Conservation (phyloP, 2,888 invertebrate genomes). For the Pteria penguin region DNA sequence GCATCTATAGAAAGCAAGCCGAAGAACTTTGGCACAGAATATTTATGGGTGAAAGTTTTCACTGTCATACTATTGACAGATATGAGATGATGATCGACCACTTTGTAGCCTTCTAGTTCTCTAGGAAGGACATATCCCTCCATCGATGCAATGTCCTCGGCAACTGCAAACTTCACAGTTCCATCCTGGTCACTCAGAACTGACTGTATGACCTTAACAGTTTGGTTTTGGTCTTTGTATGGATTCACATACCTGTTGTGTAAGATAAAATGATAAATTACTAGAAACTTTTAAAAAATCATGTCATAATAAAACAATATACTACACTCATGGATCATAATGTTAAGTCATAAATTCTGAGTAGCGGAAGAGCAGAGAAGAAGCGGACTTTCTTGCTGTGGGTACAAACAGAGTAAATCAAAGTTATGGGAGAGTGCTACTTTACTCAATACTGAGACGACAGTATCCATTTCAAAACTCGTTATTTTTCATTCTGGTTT, state of each 20-base stretch:
- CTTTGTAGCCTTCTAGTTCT: slow-evolving; percentile 14
- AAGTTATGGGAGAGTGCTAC: too few relatives aligned
- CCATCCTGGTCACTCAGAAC: slow-evolving; percentile 62
- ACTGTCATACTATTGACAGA: slow-evolving; percentile 62
- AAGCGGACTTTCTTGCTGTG: too few relatives aligned
- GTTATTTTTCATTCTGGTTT: too few relatives aligned
- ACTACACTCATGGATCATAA: too few relatives aligned
- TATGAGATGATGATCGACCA: slow-evolving; percentile 29
- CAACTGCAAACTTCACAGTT: slow-evolving; percentile 54
- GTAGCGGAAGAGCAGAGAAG: too few relatives aligned
- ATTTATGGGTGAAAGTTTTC: slow-evolving; percentile 55
- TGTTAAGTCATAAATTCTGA: too few relatives aligned
- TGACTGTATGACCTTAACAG: slow-evolving; percentile 60
- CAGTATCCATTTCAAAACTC: too few relatives aligned
- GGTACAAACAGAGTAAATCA: too few relatives aligned
- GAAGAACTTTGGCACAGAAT: slow-evolving; percentile 63
- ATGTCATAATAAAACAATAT: too few relatives aligned
- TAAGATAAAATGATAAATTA: too few relatives aligned
- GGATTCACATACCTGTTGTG: slow-evolving; percentile 57
- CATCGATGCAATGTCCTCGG: slow-evolving; percentile 56
- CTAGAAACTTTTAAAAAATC: too few relatives aligned
- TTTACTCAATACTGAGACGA: too few relatives aligned
- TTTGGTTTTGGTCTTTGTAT: slow-evolving; percentile 55
- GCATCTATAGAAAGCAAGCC: slow-evolving; percentile 73
- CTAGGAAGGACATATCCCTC: slow-evolving; percentile 59